phyloP scores from a whole-genome alignment of 1,140 invertebrate genomes.

The Bilobella aurantiaca region DNA sequence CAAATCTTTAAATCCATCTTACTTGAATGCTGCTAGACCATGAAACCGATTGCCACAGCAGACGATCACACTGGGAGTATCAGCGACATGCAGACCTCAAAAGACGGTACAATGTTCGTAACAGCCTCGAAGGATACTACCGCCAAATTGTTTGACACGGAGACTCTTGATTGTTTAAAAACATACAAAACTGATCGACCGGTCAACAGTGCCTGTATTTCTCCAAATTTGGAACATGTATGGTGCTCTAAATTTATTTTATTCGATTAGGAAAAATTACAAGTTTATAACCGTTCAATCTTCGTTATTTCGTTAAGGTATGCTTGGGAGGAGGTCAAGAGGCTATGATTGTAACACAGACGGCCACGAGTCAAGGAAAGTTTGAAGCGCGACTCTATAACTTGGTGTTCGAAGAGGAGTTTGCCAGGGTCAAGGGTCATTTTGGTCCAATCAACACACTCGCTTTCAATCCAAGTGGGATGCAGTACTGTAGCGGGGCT shows the following conservation, averaged over 20 bases:
- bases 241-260: conserved; percentile 35
- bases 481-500: conserved; percentile 90
- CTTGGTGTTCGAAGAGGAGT: conserved; percentile 98
- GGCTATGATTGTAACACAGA: conserved; percentile 97
- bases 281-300: neutral
- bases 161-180: conserved; percentile 72
- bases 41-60: conserved; percentile 62
- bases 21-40: conserved; percentile 61
- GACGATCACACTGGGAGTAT: conserved; percentile 76
- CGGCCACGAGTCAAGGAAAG: conserved; percentile 86
- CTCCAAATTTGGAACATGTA: conserved; percentile 85
- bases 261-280: neutral
- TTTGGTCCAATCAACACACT: conserved; percentile 99
- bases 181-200: conserved; percentile 92
- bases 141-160: conserved; percentile 84
- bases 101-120: conserved; percentile 90
- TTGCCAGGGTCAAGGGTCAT: conserved; percentile 94
- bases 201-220: conserved; percentile 92
- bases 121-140: conserved; percentile 90
- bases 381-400: conserved; percentile 98
- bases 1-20: no score
- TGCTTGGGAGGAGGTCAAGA: conserved; percentile 95
- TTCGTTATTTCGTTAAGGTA: conserved; percentile 46
- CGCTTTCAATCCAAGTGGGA: conserved; percentile 95
- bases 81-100: conserved; percentile 89